Evolutionary conservation across 2,888 invertebrate genomes (phyloP), one percentile per base, ranked within the genome.

Genomic region (Elmis aenea): DNA sequence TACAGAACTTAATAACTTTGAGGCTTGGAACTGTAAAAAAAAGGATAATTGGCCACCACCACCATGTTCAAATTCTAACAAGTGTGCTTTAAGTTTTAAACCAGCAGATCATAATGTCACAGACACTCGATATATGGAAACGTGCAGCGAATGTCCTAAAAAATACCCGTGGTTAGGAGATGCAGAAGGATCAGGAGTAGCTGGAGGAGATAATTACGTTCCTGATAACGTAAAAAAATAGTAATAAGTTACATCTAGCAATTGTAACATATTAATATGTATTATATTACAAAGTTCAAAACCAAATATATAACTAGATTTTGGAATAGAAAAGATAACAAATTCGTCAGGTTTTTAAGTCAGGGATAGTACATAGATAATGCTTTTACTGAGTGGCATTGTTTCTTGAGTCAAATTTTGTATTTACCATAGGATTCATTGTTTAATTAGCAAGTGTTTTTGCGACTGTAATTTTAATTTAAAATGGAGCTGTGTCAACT

Each of bases 121-220:
- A 2, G 81, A 86, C 44, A 86, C 85, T 3, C 79, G 91, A 58
- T 91, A 92, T 60, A 78, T 92, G 79, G 86, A 88, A 60, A 88
- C 91, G 10, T 92, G 91, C 64, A 75, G 72, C 39, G 87, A 89
- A 42, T 92, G 91, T 59, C 91, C 91, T 9, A 83, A 83, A 46
- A 76, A 79, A 66, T 83, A 86, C 68, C 92, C 92, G 2, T 92
- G 92, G 92, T 66, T 91, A 45, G 89, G 89, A 13, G 90, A 91
- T 67, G 81, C 89, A 2, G 85, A 80, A 51, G 90, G 90, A 33
- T 83, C 85, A 13, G 90, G 89, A 6, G 78, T 85, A 47, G 75
- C 80, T 15, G 83, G 83, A 26, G 82, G 76, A 51, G 90, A 90
- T 61, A 85, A 83, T 65, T 90, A 90, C 62, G 77, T 81, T 64